Conservation (phyloP, 2,888 invertebrate species). For the Baccha elongata region DNA sequence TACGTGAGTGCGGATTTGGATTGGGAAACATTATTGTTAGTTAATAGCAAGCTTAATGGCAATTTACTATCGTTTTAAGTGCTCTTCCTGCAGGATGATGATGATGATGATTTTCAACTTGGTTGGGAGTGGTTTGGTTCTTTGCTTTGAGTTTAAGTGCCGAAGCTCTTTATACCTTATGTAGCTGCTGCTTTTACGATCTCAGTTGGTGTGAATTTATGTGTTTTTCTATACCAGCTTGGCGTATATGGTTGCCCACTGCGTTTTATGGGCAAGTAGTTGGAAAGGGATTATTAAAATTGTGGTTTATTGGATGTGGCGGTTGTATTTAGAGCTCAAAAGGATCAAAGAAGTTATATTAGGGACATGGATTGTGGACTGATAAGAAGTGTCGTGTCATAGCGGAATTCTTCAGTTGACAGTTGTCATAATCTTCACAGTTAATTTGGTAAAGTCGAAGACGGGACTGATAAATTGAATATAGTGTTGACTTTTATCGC, state of each 20-base stretch:
- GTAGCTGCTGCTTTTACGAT: constrained; percentile 4
- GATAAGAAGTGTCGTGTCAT: constrained; percentile 18
- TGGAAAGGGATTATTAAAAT: constrained; percentile 64
- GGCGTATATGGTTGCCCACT: constrained; percentile 1
- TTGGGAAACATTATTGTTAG: constrained; percentile 51
- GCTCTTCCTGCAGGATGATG: constrained; percentile 36
- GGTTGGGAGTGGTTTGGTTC: constrained; percentile 32
- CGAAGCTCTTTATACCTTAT: constrained; percentile 28
- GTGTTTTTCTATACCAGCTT: constrained; percentile 33
- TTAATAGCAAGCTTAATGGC: constrained; percentile 69
- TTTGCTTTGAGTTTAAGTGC: constrained; percentile 26
- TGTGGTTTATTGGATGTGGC: constrained; percentile 66
- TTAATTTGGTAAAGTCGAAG: background rate
- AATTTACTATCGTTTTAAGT: constrained; percentile 70
- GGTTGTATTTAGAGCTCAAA: constrained; percentile 35
- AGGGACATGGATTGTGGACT: background rate
- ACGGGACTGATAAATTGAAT: background rate
- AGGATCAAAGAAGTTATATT: background rate
- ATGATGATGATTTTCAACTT: constrained; percentile 48
- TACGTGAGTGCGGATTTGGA: constrained; percentile 28
- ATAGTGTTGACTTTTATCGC: background rate
- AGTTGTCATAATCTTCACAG: constrained; percentile 34
- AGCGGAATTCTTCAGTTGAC: constrained; percentile 21
- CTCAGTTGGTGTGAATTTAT: constrained; percentile 68
- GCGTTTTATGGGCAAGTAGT: constrained; percentile 46